Base-by-base conservation (phyloP, 2,888 invertebrate genomes). In the Camptogramma bilineatum region DNA sequence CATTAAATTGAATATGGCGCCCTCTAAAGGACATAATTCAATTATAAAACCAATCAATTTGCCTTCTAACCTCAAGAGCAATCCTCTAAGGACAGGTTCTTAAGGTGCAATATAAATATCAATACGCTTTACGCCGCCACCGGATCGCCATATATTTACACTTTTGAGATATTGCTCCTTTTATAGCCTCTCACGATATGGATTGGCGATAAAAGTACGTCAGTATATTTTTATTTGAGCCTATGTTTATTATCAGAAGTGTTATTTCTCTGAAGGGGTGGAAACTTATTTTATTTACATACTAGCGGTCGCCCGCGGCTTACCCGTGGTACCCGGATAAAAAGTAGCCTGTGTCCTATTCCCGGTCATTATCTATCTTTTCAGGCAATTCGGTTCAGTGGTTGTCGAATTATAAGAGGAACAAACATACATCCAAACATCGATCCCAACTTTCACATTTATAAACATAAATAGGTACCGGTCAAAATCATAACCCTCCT, bases 111-210 rank as follows among this genome's bases (percentile, higher is more conserved):
- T 76, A 83, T 83, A 85, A 82, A 85, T 82, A 79, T 78, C 80
- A 81, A 86, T 86, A 87, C 84, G 86, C 86, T 86, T 86, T 84
- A 85, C 79, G 60, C 65, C 73, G 70, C 79, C 76, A 73, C 54
- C 67, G 67, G 68, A 70, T 55, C 71, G 83, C 69, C 82, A 75
- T 89, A 89, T 89, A 87, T 90, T 87, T 88, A 84, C 90, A 89
- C 89, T 80, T 88, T 85, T 89, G 87, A 89, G 86, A 88, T 88
- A 89, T 80, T 82, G 72, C 83, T 62, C 69, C 73, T 81, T 89
- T 90, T 90, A 90, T 84, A 80, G 78, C 79, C 82, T 84, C 79
- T 78, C 86, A 84, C 80, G 74, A 86, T 90, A 90, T 90, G 90
- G 90, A 90, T 90, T 88, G 88, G 75, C 74, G 73, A 82, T 88